Conservation (phyloP, 1,140 invertebrate genomes). For the Eurosta solidaginis region DNA sequence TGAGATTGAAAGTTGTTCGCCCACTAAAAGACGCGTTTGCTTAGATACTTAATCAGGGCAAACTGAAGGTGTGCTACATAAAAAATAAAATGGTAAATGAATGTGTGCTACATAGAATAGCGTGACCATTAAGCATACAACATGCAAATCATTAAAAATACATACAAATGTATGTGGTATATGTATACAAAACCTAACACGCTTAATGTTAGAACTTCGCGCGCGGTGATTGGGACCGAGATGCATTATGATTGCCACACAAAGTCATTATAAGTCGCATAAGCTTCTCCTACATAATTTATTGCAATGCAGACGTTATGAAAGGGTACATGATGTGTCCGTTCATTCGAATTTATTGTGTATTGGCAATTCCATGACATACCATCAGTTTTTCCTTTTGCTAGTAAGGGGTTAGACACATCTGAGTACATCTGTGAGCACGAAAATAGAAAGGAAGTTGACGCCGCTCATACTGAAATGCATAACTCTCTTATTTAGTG, state of each 20-base stretch:
- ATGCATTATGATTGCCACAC: background rate
- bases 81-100: background rate
- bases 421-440: too few species aligned
- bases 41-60: background rate
- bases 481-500: too few species aligned
- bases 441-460: too few species aligned
- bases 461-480: too few species aligned
- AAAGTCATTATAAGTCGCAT: background rate
- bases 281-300: constrained; percentile 1
- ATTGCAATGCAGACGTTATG: background rate
- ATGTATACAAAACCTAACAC: background rate
- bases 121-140: constrained; percentile 4
- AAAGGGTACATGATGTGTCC: background rate
- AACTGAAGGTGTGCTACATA: constrained; percentile 16
- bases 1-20: background rate
- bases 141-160: too few species aligned
- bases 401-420: too few species aligned
- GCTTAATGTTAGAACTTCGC: background rate
- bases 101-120: background rate
- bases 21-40: background rate
- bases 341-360: background rate
- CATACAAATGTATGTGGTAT: too few species aligned
- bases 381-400: too few species aligned
- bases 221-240: background rate
- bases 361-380: too few species aligned